These are phyloP conservation scores for Enteromius afrohamiltoni DNA, from an alignment of 2,797 vertebrate genomes.

Conservation along the genomic window DNA sequence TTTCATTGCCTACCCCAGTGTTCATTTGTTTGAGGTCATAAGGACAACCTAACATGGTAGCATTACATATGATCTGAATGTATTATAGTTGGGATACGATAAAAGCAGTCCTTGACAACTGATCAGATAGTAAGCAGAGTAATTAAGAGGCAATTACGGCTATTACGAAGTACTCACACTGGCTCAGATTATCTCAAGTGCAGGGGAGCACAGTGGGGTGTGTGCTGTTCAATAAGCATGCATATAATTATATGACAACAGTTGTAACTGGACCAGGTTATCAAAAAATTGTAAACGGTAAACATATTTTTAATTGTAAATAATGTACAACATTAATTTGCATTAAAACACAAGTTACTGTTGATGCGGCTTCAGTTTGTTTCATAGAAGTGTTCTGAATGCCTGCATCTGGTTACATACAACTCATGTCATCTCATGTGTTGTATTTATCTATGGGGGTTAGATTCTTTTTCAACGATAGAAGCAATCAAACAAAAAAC, in stretches of 20 bases:
- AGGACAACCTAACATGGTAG: background rate
- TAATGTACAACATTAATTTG: background rate
- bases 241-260: conserved; percentile 34
- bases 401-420: too few relatives aligned
- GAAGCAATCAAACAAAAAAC: background rate
- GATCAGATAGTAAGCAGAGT: conserved; percentile 46
- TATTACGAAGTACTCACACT: conserved; percentile 43
- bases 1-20: background rate
- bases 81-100: conserved; percentile 19
- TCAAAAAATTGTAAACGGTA: conserved; percentile 7
- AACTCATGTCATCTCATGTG: background rate
- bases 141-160: conserved; percentile 52
- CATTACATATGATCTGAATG: conserved; percentile 8
- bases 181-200: conserved; percentile 48
- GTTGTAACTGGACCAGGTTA: background rate
- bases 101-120: conserved; percentile 40
- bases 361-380: background rate
- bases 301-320: conserved; percentile 1
- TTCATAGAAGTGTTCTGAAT: background rate
- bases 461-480: background rate
- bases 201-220: conserved; percentile 38
- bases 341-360: too few relatives aligned
- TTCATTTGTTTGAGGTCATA: conserved; percentile 11
- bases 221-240: conserved; percentile 17
- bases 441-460: background rate